Conservation (phyloP, 37 sponge, comb jelly and placozoan genomes). For the Spongilla lacustris region DNA sequence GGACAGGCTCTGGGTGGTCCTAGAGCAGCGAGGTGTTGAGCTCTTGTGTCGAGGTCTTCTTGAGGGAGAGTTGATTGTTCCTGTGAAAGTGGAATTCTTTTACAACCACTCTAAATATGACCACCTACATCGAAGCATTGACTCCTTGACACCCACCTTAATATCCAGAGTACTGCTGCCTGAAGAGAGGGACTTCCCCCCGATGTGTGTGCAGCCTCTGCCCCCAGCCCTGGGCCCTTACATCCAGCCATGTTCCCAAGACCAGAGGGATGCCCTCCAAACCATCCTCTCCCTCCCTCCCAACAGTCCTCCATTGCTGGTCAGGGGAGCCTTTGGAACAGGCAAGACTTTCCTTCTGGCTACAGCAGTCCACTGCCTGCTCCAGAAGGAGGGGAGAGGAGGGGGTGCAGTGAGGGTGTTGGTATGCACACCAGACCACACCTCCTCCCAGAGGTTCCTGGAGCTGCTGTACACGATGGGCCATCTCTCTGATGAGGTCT, state of each 20-base stretch:
- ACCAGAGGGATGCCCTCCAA: conserved; percentile 12
- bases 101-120: neutral
- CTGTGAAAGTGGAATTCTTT: neutral
- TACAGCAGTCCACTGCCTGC: conserved; percentile 26
- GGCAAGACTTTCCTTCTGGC: conserved; percentile 64
- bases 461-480: neutral
- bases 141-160: neutral
- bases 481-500: neutral
- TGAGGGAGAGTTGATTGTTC: neutral
- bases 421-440: conserved; percentile 46
- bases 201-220: neutral
- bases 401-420: conserved; percentile 21
- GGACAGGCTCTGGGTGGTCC: neutral
- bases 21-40: neutral
- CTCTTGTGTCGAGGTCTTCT: neutral
- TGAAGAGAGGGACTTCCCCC: neutral
- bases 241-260: neutral
- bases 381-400: neutral
- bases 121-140: neutral
- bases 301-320: conserved; percentile 48
- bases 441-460: conserved; percentile 49
- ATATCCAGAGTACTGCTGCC: neutral
- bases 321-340: conserved; percentile 66
- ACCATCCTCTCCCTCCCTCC: conserved; percentile 9
- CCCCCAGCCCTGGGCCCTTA: neutral